A percentile compares a stretch with the other conserved stretches of the same genome.
phyloP scores from a whole-genome alignment of 2,888 invertebrate species.

The Tortrix viridana region DNA sequence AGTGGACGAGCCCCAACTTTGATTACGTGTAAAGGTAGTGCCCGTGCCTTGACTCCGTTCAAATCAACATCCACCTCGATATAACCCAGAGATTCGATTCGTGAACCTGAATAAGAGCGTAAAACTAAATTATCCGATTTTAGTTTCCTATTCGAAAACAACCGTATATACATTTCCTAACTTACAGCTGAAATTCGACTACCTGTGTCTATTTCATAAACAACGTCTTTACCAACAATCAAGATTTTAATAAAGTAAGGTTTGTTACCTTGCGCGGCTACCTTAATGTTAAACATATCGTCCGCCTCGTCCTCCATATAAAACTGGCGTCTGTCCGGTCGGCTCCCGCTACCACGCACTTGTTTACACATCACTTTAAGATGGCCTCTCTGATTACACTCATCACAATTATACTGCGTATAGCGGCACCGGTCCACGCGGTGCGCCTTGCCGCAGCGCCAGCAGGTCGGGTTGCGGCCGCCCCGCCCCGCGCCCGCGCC shows the following conservation, averaged over 20 bases:
- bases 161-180: conserved; percentile 14
- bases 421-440: conserved; percentile 43
- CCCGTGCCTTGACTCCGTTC: background rate
- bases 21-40: conserved; percentile 26
- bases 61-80: conserved; percentile 32
- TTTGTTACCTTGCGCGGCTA: conserved; percentile 9
- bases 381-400: conserved; percentile 43
- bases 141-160: conserved; percentile 22
- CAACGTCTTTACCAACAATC: conserved; percentile 22
- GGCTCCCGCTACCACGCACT: background rate
- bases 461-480: background rate
- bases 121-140: conserved; percentile 39
- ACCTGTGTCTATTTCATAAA: conserved; percentile 39
- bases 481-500: too few relatives aligned
- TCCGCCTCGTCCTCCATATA: background rate
- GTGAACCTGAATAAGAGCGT: conserved; percentile 36
- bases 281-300: conserved; percentile 25
- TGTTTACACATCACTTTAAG: conserved; percentile 43
- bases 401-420: conserved; percentile 44
- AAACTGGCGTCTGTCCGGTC: background rate
- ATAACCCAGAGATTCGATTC: conserved; percentile 37
- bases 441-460: conserved; percentile 39
- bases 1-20: conserved; percentile 20
- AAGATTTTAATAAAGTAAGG: conserved; percentile 33
- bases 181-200: too few relatives aligned